Conservation (phyloP, 2,113 vertebrate genomes). For the Heterochromis multidens region DNA sequence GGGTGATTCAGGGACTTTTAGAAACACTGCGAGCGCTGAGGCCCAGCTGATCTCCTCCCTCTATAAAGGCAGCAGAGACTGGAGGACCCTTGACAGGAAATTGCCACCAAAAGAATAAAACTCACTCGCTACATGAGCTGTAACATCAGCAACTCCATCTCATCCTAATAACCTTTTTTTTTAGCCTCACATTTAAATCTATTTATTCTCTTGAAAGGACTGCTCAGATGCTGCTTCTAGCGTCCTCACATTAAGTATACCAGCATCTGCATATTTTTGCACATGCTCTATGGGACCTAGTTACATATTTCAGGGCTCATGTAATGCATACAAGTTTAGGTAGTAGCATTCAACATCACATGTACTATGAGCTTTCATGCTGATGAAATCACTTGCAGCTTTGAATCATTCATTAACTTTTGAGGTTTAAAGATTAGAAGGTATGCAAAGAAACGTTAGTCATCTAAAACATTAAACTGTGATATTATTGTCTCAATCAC, state of each 20-base stretch:
- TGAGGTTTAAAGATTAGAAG: background rate
- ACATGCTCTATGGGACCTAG: background rate
- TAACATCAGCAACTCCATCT: conserved; percentile 41
- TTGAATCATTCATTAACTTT: background rate
- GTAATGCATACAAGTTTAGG: background rate
- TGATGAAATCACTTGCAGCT: background rate
- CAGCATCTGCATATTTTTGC: background rate
- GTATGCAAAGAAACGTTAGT: background rate
- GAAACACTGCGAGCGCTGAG: conserved; percentile 79
- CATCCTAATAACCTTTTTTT: background rate
- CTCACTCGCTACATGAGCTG: conserved; percentile 54
- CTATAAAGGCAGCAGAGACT: conserved; percentile 82
- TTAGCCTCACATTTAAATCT: background rate
- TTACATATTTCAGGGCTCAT: background rate
- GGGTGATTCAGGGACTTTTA: conserved; percentile 64
- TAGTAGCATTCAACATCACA: background rate
- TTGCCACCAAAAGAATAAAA: conserved; percentile 80
- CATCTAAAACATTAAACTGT: background rate
- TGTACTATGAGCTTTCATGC: background rate
- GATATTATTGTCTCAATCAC: background rate
- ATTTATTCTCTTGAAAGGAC: background rate
- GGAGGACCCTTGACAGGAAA: conserved; percentile 85
- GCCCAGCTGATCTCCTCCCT: conserved; percentile 77
- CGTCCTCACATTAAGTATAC: background rate
- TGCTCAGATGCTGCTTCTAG: background rate